phyloP scores from a whole-genome alignment of 2,797 vertebrate species.

The Ficedula albicollis region DNA sequence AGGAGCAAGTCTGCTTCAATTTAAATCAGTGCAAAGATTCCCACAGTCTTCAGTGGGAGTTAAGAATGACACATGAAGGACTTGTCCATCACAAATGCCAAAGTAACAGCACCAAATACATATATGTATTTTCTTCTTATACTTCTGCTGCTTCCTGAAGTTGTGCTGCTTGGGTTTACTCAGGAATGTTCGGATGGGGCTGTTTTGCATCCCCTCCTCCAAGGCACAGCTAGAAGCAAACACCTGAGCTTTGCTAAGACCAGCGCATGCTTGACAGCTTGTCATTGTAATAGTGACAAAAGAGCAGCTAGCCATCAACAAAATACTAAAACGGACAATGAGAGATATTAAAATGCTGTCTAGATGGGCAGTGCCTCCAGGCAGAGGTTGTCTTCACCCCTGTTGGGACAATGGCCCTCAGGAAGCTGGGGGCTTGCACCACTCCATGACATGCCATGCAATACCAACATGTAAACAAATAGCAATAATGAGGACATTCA shows the following conservation, averaged over 20 bases:
- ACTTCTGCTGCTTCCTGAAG: background rate
- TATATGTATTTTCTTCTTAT: background rate
- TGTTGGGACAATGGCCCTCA: background rate
- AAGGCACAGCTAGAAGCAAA: background rate
- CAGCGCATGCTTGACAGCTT: background rate
- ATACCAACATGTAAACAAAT: background rate
- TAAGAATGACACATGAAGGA: background rate
- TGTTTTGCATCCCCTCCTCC: background rate
- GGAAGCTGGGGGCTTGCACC: background rate
- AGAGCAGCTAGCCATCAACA: background rate
- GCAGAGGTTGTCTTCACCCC: background rate
- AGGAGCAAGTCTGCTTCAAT: background rate
- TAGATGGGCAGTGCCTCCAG: background rate
- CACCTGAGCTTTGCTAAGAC: background rate
- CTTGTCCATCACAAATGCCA: background rate
- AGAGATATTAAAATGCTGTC: background rate
- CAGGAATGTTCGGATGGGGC: background rate
- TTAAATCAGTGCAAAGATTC: background rate
- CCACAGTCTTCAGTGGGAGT: background rate
- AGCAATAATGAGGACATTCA: background rate
- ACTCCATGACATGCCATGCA: background rate
- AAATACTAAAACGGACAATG: background rate
- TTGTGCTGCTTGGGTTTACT: background rate
- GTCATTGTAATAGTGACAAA: background rate
- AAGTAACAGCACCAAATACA: background rate